Percentiles rank a stretch among this genome's conserved stretches.
These are phyloP conservation scores for Clepsis dumicolana DNA, from an alignment of 2,888 invertebrate species.

Conservation along the genomic window DNA sequence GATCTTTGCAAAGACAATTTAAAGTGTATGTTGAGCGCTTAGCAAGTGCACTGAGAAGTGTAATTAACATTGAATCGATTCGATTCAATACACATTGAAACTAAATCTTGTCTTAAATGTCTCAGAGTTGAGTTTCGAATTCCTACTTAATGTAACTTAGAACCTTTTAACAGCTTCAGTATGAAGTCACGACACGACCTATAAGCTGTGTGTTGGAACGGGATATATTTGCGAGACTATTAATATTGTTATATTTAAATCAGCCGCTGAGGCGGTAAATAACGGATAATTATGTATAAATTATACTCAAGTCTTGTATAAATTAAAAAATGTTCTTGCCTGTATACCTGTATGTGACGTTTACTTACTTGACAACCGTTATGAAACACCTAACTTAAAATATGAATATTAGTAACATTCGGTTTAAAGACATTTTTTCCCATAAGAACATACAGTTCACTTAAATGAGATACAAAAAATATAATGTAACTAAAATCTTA, in stretches of 20 bases:
- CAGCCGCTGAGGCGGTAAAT: not conserved
- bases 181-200: not conserved
- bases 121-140: not conserved
- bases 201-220: no score
- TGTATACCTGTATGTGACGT: no score
- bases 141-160: not conserved
- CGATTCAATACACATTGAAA: no score
- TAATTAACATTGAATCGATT: not conserved
- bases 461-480: no score
- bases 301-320: not conserved
- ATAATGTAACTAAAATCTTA: no score
- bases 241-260: constrained; percentile 9
- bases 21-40: not conserved
- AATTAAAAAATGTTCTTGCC: no score
- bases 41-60: not conserved
- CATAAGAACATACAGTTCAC: no score
- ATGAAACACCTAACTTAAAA: no score
- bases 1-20: not conserved
- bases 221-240: constrained; percentile 6
- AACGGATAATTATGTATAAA: constrained; percentile 1
- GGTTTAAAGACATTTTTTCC: no score
- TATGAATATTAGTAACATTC: no score
- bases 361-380: no score
- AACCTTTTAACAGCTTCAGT: not conserved
- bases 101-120: not conserved